These are phyloP conservation scores for Camponotus floridanus DNA, from an alignment of 1,140 invertebrate species.

Conservation along the genomic window DNA sequence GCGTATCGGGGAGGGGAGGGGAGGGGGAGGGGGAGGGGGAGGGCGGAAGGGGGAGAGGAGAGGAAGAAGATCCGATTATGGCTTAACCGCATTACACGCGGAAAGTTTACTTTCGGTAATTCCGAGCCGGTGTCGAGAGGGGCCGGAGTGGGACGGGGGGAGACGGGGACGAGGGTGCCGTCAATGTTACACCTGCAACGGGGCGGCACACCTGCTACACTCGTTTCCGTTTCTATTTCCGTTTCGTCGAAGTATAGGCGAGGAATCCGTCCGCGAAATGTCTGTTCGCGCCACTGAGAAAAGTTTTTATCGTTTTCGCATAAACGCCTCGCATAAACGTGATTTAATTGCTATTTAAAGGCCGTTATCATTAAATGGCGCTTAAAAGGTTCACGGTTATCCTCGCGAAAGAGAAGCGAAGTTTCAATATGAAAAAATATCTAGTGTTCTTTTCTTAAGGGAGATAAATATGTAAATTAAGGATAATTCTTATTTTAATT, in stretches of 20 bases:
- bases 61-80: constrained; percentile 75
- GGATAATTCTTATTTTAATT: no score
- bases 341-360: background rate
- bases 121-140: constrained; percentile 50
- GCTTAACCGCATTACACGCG: constrained; percentile 76
- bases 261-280: background rate
- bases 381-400: background rate
- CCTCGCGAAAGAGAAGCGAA: no score
- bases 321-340: background rate
- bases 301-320: constrained; percentile 26
- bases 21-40: no score
- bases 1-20: constrained; percentile 55
- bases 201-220: constrained; percentile 43
- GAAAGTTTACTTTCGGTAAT: constrained; percentile 77
- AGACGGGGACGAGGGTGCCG: constrained; percentile 25
- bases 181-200: constrained; percentile 68
- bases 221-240: constrained; percentile 44
- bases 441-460: no score
- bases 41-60: no score
- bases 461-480: no score
- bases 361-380: background rate
- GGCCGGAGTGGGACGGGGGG: background rate
- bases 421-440: no score
- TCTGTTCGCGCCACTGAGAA: background rate
- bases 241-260: constrained; percentile 33